Conservation (phyloP, 2,888 invertebrate genomes). For the Lutraria lutraria region DNA sequence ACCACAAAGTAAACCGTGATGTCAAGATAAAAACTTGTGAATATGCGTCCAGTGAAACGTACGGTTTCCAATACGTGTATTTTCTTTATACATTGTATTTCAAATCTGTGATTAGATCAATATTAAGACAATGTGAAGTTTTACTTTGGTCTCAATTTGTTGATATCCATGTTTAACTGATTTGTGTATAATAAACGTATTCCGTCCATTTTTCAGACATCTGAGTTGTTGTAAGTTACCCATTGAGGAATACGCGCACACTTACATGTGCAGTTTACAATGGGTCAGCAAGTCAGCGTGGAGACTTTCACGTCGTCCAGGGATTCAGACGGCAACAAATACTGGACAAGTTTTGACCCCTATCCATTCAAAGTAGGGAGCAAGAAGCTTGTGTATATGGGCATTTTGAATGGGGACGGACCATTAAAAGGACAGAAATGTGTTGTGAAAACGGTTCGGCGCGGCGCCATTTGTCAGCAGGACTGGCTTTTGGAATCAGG, state of each 20-base stretch:
- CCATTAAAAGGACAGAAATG: constrained; percentile 77
- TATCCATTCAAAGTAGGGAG: constrained; percentile 74
- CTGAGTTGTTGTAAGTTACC: not conserved
- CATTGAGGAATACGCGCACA: not conserved
- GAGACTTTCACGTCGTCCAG: constrained; percentile 70
- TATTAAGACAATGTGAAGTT: too few species aligned
- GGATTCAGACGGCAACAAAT: constrained; percentile 64
- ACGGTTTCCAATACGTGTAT: too few species aligned
- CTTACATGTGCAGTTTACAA: constrained; percentile 29
- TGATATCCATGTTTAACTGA: not conserved
- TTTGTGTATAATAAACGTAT: not conserved
- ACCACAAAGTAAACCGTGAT: too few species aligned
- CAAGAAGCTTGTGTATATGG: constrained; percentile 75
- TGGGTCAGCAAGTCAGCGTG: constrained; percentile 75
- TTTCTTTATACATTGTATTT: too few species aligned
- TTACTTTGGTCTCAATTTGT: too few species aligned
- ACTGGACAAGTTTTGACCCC: constrained; percentile 76
- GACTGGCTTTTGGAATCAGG: constrained; percentile 72
- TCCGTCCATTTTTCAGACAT: not conserved
- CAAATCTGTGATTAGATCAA: too few species aligned
- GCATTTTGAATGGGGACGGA: constrained; percentile 77
- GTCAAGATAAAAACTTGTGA: too few species aligned
- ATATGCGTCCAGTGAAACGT: too few species aligned
- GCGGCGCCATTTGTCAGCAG: constrained; percentile 67
- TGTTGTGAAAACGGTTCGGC: constrained; percentile 77